Conservation (phyloP, 2,888 invertebrate species). For the Prosapia bicincta region DNA sequence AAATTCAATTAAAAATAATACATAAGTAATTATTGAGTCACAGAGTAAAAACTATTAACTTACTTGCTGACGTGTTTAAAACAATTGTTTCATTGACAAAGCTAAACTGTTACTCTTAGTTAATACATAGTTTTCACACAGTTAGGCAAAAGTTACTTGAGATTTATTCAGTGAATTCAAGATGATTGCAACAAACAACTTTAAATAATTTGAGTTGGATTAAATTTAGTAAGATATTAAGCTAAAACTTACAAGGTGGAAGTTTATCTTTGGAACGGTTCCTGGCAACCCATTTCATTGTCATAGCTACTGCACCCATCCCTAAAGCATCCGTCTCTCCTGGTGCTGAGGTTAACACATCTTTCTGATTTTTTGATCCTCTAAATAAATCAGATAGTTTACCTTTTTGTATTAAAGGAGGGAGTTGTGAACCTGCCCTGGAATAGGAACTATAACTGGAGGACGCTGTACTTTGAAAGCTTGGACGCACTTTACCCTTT, state of each 20-base stretch:
- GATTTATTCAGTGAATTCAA: no score
- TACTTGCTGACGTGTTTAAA: no score
- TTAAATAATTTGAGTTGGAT: neutral
- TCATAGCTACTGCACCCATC: slow-evolving; percentile 26
- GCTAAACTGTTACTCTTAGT: no score
- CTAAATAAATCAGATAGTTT: neutral
- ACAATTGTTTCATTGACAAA: no score
- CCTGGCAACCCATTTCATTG: slow-evolving; percentile 33
- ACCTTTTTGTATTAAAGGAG: neutral
- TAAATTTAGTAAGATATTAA: neutral
- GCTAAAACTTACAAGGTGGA: slow-evolving; percentile 18
- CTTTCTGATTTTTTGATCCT: no score
- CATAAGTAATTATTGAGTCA: no score
- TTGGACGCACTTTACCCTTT: neutral
- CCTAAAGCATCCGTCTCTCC: slow-evolving; percentile 15
- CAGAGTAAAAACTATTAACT: no score
- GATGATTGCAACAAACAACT: no score
- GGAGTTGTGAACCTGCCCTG: neutral
- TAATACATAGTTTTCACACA: no score
- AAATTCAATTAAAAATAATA: no score
- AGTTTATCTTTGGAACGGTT: slow-evolving; percentile 3
- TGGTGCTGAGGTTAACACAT: no score
- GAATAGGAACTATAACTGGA: neutral
- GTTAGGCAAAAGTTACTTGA: no score
- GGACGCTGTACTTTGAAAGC: neutral